Evolutionary conservation across 2,797 vertebrate species (phyloP), one percentile per base, ranked within the genome.

Genomic region (Danio aesculapii): DNA sequence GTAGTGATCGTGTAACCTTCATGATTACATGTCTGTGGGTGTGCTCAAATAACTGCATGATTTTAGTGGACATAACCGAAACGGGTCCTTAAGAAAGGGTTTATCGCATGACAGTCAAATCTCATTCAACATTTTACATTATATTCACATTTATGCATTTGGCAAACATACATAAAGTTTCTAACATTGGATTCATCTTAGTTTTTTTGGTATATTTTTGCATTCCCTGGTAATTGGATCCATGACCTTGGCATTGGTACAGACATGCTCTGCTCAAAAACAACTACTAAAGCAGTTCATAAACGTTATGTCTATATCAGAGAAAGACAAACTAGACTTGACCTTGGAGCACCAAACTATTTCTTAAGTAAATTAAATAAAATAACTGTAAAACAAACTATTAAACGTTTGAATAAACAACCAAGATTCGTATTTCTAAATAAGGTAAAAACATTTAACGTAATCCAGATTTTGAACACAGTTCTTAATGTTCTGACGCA

Each of bases 1-100:
- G 61, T 17, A 17, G 19, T 49, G 70, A 74, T 81, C 61, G 47
- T 67, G 70, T 50, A 74, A 81, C 16, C 52, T 74, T 14, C 52
- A 21, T 74, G 70, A 58, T 19, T 41, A 39, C 68, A 46, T 74
- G 62, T 50, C 50, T 58, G 16, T 74, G 19, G 6, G 16, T 58
- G 63, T 49, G 62, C 52, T 19, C 44, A 55, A 63, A 64, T 17
- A 41, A 80, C 19, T 30, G 59, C 43, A 73, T 59, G 53, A 30
- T 73, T 73, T 57, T 73, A 46, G 43, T 73, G 55, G 53, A 46
- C 58, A 59, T 9, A 21, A 14, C 17, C 44, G 13, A 70, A 72
- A 49, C 49, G 14, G 49, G 17, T n/a, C 46, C 43, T 30, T 6
- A 47, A 44, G 0, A 8, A 77, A 77, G 17, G 13, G 52, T 16